phyloP scores from a whole-genome alignment of 2,888 invertebrate species.

The Cephonodes hylas region DNA sequence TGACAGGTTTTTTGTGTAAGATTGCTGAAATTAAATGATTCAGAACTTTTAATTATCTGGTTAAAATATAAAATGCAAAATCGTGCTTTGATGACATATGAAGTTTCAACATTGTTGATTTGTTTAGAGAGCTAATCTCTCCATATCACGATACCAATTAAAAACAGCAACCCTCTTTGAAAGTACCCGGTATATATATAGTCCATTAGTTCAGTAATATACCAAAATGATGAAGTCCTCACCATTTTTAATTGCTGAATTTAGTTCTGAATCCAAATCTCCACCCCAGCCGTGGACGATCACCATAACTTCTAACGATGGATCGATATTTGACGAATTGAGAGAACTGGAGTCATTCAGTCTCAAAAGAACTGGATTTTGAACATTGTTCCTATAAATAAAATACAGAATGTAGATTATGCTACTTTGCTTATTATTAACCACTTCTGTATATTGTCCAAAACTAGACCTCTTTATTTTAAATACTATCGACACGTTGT shows the following conservation, averaged over 20 bases:
- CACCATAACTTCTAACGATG: neutral
- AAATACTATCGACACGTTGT: too few relatives aligned
- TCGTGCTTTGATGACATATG: too few relatives aligned
- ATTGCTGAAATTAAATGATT: conserved; percentile 33
- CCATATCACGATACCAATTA: too few relatives aligned
- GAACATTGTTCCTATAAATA: neutral
- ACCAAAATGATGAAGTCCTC: neutral
- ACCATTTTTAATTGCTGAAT: conserved; percentile 1
- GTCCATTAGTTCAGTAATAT: too few relatives aligned
- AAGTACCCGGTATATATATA: too few relatives aligned
- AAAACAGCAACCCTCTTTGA: too few relatives aligned
- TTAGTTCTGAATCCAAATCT: neutral
- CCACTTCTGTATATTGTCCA: neutral
- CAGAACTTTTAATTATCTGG: neutral
- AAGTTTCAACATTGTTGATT: too few relatives aligned
- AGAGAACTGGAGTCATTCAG: neutral
- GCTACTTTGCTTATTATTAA: too few relatives aligned
- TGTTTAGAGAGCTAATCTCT: too few relatives aligned
- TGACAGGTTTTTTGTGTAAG: conserved; percentile 40
- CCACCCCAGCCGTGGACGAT: neutral
- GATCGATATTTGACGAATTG: neutral
- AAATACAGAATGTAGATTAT: neutral
- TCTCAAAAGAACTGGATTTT: neutral
- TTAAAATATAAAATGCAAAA: too few relatives aligned
- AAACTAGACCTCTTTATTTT: neutral